Base-by-base conservation (phyloP, 2,888 invertebrate species). In the Drosophila recens region DNA sequence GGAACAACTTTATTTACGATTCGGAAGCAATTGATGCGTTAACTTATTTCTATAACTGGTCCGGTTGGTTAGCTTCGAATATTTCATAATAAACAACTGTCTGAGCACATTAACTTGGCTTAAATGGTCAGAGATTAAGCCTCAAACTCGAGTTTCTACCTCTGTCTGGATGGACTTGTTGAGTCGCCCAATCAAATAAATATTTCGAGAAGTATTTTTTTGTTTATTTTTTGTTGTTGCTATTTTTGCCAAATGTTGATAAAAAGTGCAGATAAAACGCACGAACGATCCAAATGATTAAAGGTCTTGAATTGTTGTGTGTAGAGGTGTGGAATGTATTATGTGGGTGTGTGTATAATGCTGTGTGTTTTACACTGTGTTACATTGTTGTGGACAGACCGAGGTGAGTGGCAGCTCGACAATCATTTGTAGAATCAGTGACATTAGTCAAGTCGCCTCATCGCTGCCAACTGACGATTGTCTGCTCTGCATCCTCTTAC, bases 381-480 rank as follows among this genome's bases (percentile, higher is more conserved):
- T 38, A 51, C 46, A 59, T 17, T 65, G 64, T 42, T 42, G n/a
- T n/a, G 38, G 38, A 40, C 51, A 6, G 38, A 40, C 51, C 10
- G 49, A 61, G 33, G 10, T 20, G 36, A 63, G 30, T 53, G 45
- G 38, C 48, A 56, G 64, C 53, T 67, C 77, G 75, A 75, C 73
- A 80, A 77, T 77, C 86, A 80, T 85, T 84, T 86, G 80, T 74
- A 69, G 87, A 87, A 87, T 84, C 86, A 80, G 86, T 67, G 75
- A 70, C 82, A 87, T 87, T 82, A 80, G 77, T 80, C 80, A 63
- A 72, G 56, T 38, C 36, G 45, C 53, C 51, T 38, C 42, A 65
- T 33, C 36, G 34, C 40, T 20, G 17, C 1, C 54, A 42, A 51
- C 27, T 51, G 49, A 59, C 66, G 34, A 62, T 52, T 62, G 59